Percentiles rank a stretch among this genome's conserved stretches.
Conservation (phyloP, 2,113 vertebrate genomes). For the Myocastor coypus region DNA sequence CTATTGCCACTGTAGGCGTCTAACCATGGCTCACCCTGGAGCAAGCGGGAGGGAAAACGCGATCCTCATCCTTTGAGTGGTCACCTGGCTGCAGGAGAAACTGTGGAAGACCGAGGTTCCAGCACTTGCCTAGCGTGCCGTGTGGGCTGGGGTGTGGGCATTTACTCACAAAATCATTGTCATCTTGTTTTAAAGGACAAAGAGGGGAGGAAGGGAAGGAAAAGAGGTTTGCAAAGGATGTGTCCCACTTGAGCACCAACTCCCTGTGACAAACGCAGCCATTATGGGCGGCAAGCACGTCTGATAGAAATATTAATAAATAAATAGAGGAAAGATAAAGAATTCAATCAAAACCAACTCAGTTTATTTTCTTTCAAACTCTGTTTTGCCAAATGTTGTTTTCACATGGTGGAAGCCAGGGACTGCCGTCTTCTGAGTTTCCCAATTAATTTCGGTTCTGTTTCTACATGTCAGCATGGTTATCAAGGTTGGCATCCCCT, state of each 20-base stretch:
- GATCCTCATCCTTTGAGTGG: neutral
- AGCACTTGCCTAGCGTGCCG: neutral
- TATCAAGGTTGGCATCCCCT: conserved; percentile 55
- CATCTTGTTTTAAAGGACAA: neutral
- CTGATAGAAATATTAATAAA: neutral
- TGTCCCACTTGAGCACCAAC: neutral
- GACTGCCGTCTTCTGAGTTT: neutral
- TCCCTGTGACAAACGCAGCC: neutral
- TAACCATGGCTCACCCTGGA: neutral
- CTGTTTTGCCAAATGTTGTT: conserved; percentile 7
- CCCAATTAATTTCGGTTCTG: conserved; percentile 59
- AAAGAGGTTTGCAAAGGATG: neutral
- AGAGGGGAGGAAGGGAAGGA: neutral
- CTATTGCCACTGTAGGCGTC: neutral
- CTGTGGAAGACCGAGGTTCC: neutral
- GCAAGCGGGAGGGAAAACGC: neutral
- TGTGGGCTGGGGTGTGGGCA: neutral
- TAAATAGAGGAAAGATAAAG: neutral
- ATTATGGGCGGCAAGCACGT: neutral
- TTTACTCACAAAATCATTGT: neutral
- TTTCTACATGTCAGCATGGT: neutral
- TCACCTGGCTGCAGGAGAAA: neutral
- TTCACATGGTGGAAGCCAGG: conserved; percentile 17
- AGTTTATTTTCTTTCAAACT: conserved; percentile 2
- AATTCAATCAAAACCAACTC: neutral